Conservation (phyloP, 1,140 invertebrate species). For the Neodiprion fabricii region DNA sequence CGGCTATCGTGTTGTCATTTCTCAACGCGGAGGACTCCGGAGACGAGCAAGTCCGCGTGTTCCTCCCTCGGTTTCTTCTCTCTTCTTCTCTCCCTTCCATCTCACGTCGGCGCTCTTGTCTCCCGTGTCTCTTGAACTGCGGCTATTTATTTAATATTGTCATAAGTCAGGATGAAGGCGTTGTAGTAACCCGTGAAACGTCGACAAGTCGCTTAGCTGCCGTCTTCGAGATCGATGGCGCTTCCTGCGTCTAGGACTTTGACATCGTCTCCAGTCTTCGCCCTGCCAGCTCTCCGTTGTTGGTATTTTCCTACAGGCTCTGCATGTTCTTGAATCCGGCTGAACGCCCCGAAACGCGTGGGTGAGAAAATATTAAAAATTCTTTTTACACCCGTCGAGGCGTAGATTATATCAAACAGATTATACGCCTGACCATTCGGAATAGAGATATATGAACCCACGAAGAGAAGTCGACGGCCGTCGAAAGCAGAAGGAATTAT, state of each 20-base stretch:
- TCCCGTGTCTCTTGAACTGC: conserved; percentile 24
- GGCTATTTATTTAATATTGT: conserved; percentile 48
- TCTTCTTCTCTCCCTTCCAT: conserved; percentile 11
- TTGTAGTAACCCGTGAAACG: not conserved
- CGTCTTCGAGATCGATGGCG: conserved; percentile 6
- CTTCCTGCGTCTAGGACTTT: not conserved
- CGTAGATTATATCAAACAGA: too few relatives aligned
- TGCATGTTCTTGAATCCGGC: not conserved
- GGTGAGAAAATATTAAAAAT: not conserved
- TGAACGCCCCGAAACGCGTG: not conserved
- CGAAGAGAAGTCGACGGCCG: too few relatives aligned
- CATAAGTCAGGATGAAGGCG: conserved; percentile 27
- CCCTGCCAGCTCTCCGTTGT: not conserved
- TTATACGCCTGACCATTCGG: too few relatives aligned
- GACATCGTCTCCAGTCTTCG: not conserved
- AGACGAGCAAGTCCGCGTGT: conserved; percentile 20
- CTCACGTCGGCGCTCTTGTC: conserved; percentile 19
- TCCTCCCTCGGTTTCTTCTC: not conserved
- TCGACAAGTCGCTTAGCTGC: not conserved
- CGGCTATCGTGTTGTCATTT: conserved; percentile 45
- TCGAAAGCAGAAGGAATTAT: too few relatives aligned
- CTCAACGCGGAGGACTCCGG: conserved; percentile 35
- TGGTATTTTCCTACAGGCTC: not conserved
- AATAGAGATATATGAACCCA: too few relatives aligned
- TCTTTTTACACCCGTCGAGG: too few relatives aligned